Conservation (phyloP, 2,888 invertebrate species). For the Dascillus cervinus region DNA sequence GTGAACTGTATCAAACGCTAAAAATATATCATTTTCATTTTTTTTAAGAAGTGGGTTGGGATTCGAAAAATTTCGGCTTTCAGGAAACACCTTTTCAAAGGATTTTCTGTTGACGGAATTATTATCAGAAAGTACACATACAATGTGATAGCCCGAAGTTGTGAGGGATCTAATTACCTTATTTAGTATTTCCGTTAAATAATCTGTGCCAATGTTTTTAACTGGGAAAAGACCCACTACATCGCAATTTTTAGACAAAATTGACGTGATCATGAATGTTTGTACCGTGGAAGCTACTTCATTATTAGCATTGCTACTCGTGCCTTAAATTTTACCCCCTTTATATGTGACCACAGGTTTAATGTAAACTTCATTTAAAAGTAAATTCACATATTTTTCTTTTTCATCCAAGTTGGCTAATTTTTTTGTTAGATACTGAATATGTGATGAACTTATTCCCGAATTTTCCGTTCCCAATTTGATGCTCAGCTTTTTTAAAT, state of each 20-base stretch:
- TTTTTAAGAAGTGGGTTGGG: too few relatives aligned
- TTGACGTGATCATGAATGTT: neutral
- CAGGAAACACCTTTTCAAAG: neutral
- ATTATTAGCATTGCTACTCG: neutral
- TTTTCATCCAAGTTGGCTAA: neutral
- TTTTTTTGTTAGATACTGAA: neutral
- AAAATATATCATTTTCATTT: too few relatives aligned
- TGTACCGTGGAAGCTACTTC: neutral
- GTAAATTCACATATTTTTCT: neutral
- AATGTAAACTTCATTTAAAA: neutral
- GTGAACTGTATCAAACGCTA: constrained; percentile 1
- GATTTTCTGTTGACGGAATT: constrained; percentile 3
- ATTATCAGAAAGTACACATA: constrained; percentile 1
- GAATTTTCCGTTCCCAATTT: too few relatives aligned
- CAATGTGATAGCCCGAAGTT: neutral
- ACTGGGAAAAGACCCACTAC: neutral
- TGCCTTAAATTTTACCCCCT: neutral
- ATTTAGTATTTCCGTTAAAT: too few relatives aligned
- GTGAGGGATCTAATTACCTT: neutral
- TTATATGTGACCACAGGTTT: neutral
- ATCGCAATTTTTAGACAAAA: neutral
- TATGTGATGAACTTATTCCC: neutral
- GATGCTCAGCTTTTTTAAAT: too few relatives aligned
- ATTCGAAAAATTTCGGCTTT: too few relatives aligned
- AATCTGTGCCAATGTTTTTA: neutral